Base-by-base conservation (phyloP, 2,113 vertebrate genomes). In the Aramus guarauna region DNA sequence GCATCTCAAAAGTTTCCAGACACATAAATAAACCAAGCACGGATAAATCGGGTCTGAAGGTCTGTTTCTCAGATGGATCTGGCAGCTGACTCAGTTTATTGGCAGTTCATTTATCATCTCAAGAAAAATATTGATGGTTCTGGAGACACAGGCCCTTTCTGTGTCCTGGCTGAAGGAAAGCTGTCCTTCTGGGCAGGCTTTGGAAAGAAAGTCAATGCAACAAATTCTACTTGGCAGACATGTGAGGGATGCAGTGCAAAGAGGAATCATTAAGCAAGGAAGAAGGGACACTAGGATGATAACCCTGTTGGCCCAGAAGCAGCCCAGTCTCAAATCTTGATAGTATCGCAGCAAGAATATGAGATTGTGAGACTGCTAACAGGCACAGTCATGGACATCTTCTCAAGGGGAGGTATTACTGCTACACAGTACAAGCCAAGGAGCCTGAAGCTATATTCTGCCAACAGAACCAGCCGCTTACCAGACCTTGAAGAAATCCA, bases 71-170 rank as follows among this genome's bases (percentile, higher is more conserved):
- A 98, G 96, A 97, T 93, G 88, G 89, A 96, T 95, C 92, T 98
- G 97, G 97, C 97, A 98, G 98, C 96, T 98, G 98, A 96, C 97
- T 98, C 17, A 2, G 91, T 87, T 97, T 98, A 98, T 98, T 98
- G 98, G 97, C 97, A 98, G 96, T 97, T 97, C 96, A 98, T 98
- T 98, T 98, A 98, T 98, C 98, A 98, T 98, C 97, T 97, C 94
- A 97, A 97, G 97, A 98, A 97, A 98, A 98, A 97, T 98, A 98
- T 97, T 97, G 98, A 98, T 17, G 64, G 96, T 94, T 97, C 94
- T 96, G 78, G 97, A 97, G 96, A 96, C 90, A 96, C 59, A 62
- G 95, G 92, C 81, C 92, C 90, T 87, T 96, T 90, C 96, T 82
- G 78, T 64, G 80, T 96, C 94, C 85, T 91, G 80, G 77, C 27